Conservation (phyloP, 2,113 vertebrate genomes). For the Amphilophus citrinellus region DNA sequence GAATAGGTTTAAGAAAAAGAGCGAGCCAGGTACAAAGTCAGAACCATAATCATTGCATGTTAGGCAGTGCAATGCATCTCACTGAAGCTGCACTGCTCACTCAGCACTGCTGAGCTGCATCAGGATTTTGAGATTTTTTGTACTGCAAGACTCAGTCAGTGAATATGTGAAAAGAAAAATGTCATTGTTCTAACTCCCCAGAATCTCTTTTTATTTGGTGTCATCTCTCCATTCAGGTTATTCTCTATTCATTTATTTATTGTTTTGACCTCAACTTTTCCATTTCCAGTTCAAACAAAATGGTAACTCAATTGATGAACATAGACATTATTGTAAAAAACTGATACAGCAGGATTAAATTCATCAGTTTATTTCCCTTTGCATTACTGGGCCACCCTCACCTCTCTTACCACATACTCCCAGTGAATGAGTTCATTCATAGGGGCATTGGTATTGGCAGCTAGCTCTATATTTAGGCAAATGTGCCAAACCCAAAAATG, state of each 20-base stretch:
- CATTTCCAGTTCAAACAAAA: constrained; percentile 76
- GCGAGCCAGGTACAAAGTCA: constrained; percentile 31
- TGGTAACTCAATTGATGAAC: constrained; percentile 74
- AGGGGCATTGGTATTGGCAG: constrained; percentile 50
- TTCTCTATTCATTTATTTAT: constrained; percentile 81
- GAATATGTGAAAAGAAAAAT: constrained; percentile 10
- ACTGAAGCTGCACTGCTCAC: constrained; percentile 25
- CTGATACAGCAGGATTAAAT: constrained; percentile 67
- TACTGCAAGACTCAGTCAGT: constrained; percentile 36
- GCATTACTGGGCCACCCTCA: constrained; percentile 62
- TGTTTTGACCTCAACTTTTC: constrained; percentile 73
- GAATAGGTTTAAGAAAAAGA: constrained; percentile 47
- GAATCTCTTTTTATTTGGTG: constrained; percentile 56
- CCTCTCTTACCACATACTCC: constrained; percentile 56
- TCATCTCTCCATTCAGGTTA: constrained; percentile 78
- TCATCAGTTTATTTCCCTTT: constrained; percentile 59
- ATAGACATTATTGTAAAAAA: constrained; percentile 63
- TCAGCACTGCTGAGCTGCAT: constrained; percentile 26
- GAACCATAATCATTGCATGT: constrained; percentile 36
- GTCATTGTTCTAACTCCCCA: constrained; percentile 52
- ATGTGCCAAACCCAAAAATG: constrained; percentile 74
- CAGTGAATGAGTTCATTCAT: constrained; percentile 66
- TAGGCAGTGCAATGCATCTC: constrained; percentile 56
- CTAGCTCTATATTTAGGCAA: constrained; percentile 40
- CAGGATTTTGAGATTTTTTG: constrained; percentile 4